These are phyloP conservation scores for Synanthedon tipuliformis DNA, from an alignment of 2,888 invertebrate species.

Conservation along the genomic window DNA sequence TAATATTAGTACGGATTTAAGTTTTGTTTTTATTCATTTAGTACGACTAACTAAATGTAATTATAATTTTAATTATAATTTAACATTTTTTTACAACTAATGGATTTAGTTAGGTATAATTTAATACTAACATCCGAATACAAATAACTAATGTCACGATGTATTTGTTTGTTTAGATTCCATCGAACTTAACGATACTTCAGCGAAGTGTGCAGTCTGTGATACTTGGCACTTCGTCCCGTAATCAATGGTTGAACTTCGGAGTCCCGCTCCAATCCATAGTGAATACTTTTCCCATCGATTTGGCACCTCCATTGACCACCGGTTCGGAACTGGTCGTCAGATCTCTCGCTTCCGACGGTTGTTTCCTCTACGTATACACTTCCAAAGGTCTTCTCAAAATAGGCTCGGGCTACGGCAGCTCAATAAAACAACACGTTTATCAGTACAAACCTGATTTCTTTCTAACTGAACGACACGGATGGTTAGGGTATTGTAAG, in stretches of 20 bases:
- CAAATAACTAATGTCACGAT: no score
- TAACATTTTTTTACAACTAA: no score
- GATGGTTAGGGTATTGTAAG: conserved; percentile 89
- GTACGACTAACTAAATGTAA: no score
- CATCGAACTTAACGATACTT: conserved; percentile 83
- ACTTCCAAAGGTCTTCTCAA: conserved; percentile 88
- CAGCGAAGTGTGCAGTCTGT: conserved; percentile 92
- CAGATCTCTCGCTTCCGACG: conserved; percentile 86
- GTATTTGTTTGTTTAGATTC: conserved; percentile 70
- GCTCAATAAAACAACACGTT: conserved; percentile 91
- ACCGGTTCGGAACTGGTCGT: conserved; percentile 48
- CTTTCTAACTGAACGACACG: conserved; percentile 82
- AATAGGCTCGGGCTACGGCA: conserved; percentile 94
- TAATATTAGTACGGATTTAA: no score
- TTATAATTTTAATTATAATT: no score
- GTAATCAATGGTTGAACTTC: conserved; percentile 90
- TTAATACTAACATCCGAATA: no score
- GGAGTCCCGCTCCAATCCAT: conserved; percentile 85
- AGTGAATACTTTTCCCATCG: conserved; percentile 75
- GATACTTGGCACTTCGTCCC: conserved; percentile 82
- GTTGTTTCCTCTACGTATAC: conserved; percentile 88
- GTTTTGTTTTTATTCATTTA: no score
- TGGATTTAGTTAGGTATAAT: no score
- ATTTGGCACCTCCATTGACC: conserved; percentile 38
- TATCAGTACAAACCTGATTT: conserved; percentile 84